Percentiles rank a stretch among this genome's conserved stretches.
These are phyloP conservation scores for Drosophila novamexicana DNA, from an alignment of 1,140 invertebrate species.

Conservation along the genomic window DNA sequence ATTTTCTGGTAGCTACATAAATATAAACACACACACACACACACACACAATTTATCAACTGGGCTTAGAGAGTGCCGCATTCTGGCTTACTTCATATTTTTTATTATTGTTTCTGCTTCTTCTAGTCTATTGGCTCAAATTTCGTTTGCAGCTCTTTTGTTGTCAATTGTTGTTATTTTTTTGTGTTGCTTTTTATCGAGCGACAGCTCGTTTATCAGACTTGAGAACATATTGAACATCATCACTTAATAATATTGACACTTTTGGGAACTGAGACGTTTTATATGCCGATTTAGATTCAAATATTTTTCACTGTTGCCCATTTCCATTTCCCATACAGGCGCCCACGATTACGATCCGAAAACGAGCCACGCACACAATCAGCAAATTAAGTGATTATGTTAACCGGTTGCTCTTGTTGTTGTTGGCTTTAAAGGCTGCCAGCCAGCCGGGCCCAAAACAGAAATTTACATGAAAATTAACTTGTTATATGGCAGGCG, in stretches of 20 bases:
- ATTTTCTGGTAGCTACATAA: slow-evolving; percentile 76
- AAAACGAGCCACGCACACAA: slow-evolving; percentile 68
- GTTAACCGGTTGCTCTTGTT: slow-evolving; percentile 67
- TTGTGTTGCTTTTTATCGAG: slow-evolving; percentile 46
- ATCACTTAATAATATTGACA: slow-evolving; percentile 82
- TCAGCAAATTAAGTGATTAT: slow-evolving; percentile 81
- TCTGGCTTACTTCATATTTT: slow-evolving; percentile 41
- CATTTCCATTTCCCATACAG: slow-evolving; percentile 22
- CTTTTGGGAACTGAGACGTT: slow-evolving; percentile 36
- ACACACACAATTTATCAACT: slow-evolving; percentile 78
- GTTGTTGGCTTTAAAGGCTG: slow-evolving; percentile 13
- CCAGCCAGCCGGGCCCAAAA: slow-evolving; percentile 58
- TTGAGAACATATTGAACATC: slow-evolving; percentile 65
- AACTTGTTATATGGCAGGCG: slow-evolving; percentile 72
- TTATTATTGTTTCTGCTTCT: slow-evolving; percentile 25
- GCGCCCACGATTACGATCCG: slow-evolving; percentile 62
- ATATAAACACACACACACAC: slow-evolving; percentile 73
- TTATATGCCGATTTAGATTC: slow-evolving; percentile 21
- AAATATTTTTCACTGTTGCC: slow-evolving; percentile 16
- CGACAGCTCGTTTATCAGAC: slow-evolving; percentile 71
- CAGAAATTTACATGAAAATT: slow-evolving; percentile 81
- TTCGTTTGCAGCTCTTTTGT: slow-evolving; percentile 21
- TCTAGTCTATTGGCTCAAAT: not conserved
- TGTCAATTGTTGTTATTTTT: slow-evolving; percentile 15
- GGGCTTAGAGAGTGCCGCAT: slow-evolving; percentile 52